phyloP scores from a whole-genome alignment of 2,113 vertebrate genomes.

The Polypterus senegalus region DNA sequence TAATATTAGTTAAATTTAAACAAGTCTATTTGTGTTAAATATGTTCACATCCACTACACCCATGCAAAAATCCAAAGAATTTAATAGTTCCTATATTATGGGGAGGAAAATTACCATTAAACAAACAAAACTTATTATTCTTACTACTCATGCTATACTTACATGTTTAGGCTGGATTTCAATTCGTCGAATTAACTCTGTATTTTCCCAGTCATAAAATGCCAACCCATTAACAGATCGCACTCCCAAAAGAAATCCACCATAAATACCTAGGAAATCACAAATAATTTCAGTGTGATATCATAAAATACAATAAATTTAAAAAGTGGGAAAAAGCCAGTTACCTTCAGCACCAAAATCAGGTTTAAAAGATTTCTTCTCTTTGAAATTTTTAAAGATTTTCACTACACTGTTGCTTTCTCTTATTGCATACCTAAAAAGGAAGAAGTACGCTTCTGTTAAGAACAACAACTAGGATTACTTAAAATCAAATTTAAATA shows the following conservation, averaged over 20 bases:
- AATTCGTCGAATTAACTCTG: slow-evolving; percentile 88
- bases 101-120: too few species aligned
- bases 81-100: too few species aligned
- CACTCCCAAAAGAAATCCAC: slow-evolving; percentile 87
- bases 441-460: not conserved
- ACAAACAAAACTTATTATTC: too few species aligned
- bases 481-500: not conserved
- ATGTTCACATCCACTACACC: too few species aligned
- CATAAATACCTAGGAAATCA: slow-evolving; percentile 69
- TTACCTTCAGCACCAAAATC: slow-evolving; percentile 96
- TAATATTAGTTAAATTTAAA: too few species aligned
- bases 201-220: slow-evolving; percentile 97
- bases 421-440: slow-evolving; percentile 78
- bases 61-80: too few species aligned
- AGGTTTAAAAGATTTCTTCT: slow-evolving; percentile 96
- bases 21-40: too few species aligned
- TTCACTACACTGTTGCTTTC: slow-evolving; percentile 94
- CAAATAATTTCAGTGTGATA: not conserved
- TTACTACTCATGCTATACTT: slow-evolving; percentile 24
- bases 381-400: slow-evolving; percentile 98
- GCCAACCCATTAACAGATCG: slow-evolving; percentile 89
- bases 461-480: not conserved
- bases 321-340: too few species aligned
- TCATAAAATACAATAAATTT: too few species aligned
- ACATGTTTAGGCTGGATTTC: slow-evolving; percentile 97